Percentiles rank a stretch among this genome's conserved stretches.
These are phyloP conservation scores for Calliphora vicina DNA, from an alignment of 1,140 invertebrate species.

Conservation along the genomic window DNA sequence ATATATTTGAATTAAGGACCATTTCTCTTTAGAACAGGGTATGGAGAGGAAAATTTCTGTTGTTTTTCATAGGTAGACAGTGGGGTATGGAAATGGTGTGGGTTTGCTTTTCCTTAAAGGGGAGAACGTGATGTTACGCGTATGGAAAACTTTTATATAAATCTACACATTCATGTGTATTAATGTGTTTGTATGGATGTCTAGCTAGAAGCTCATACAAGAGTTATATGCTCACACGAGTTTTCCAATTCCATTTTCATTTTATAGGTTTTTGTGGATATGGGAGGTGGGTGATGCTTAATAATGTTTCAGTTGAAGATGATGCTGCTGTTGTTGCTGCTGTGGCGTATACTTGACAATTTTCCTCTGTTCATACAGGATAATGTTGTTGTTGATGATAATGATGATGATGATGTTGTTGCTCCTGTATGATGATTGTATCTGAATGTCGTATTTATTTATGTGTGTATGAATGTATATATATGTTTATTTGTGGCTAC, in stretches of 20 bases:
- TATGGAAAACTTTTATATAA: background rate
- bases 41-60: background rate
- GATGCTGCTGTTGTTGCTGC: background rate
- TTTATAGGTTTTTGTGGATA: background rate
- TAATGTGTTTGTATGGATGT: background rate
- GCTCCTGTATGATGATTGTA: background rate
- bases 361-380: background rate
- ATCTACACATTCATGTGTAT: background rate
- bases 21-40: too few species aligned
- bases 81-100: background rate
- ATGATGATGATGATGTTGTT: background rate
- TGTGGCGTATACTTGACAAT: background rate
- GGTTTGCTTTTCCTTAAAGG: background rate
- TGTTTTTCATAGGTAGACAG: background rate
- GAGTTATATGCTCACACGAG: constrained; percentile 28
- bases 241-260: background rate
- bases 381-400: background rate
- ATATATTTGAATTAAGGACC: background rate
- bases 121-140: background rate
- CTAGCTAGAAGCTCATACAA: background rate
- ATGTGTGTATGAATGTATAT: background rate
- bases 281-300: background rate
- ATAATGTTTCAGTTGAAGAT: background rate
- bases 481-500: constrained; percentile 1
- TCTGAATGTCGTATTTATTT: background rate